Percentiles rank a stretch among this genome's conserved stretches.
phyloP scores from a whole-genome alignment of 1,140 invertebrate genomes.

The Cydia strobilella region DNA sequence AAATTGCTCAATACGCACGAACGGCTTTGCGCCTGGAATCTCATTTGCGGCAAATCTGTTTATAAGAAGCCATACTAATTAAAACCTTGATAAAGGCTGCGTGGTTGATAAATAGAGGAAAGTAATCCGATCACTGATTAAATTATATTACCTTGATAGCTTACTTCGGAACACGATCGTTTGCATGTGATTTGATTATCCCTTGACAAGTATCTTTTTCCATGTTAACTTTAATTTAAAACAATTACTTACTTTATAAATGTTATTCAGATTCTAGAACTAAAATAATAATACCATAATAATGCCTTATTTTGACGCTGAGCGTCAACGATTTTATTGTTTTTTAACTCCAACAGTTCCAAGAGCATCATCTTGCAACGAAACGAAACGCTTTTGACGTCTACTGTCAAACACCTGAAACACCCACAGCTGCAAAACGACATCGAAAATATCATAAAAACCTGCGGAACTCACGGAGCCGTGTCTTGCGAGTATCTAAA shows the following conservation, averaged over 20 bases:
- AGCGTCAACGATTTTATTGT: background rate
- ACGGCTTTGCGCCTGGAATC: slow-evolving; percentile 8
- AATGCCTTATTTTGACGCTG: background rate
- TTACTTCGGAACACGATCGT: no score
- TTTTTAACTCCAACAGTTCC: background rate
- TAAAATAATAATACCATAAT: background rate
- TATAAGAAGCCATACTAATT: slow-evolving; percentile 16
- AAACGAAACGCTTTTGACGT: slow-evolving; percentile 19
- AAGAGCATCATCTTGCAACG: background rate
- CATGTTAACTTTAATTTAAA: background rate
- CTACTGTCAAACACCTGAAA: slow-evolving; percentile 25
- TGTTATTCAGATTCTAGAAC: no score
- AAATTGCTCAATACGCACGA: background rate
- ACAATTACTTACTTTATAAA: background rate
- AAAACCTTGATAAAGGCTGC: background rate
- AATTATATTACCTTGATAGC: no score
- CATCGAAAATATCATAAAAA: slow-evolving; percentile 7
- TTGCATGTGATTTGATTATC: no score
- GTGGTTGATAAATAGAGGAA: background rate
- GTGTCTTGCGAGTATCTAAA: background rate
- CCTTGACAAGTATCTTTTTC: background rate
- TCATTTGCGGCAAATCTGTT: slow-evolving; percentile 24
- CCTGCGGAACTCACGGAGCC: background rate
- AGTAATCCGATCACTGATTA: background rate
- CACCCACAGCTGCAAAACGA: slow-evolving; percentile 5